Conservation (phyloP, 1,140 invertebrate species). For the Caenorhabditis brenneri region DNA sequence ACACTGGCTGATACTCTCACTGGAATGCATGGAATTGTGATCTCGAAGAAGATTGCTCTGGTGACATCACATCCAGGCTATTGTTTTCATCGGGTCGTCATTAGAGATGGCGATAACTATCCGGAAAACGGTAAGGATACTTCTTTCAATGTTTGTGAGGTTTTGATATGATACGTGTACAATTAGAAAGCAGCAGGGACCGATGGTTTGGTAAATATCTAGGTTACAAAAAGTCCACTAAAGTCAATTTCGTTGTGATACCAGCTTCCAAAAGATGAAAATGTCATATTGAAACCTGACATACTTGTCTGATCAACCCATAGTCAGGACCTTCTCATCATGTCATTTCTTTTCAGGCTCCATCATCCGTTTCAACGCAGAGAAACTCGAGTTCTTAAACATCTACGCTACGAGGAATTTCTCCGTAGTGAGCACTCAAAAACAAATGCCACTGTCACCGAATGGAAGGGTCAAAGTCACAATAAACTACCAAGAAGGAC, state of each 20-base stretch:
- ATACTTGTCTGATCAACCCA: too few species aligned
- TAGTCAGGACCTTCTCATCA: too few species aligned
- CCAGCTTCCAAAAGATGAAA: too few species aligned
- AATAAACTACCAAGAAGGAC: not conserved
- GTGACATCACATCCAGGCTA: not conserved
- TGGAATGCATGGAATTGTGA: not conserved
- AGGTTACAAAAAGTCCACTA: too few species aligned
- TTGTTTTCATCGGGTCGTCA: constrained; percentile 6
- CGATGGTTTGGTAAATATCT: too few species aligned
- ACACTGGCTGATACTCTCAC: not conserved
- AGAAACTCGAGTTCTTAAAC: not conserved
- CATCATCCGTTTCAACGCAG: not conserved
- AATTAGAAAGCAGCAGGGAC: too few species aligned
- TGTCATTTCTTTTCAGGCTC: not conserved
- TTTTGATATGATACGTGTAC: too few species aligned
- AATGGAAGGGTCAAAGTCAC: not conserved
- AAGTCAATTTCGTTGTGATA: too few species aligned
- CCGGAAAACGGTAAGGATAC: not conserved
- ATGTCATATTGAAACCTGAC: too few species aligned
- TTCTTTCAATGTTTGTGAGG: too few species aligned
- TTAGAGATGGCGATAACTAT: not conserved
- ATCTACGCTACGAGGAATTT: not conserved
- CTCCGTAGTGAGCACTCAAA: too few species aligned
- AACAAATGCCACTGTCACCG: not conserved
- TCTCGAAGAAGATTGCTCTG: not conserved